These are phyloP conservation scores for Cephalopterus ornatus DNA, from an alignment of 2,113 vertebrate genomes.

Conservation along the genomic window DNA sequence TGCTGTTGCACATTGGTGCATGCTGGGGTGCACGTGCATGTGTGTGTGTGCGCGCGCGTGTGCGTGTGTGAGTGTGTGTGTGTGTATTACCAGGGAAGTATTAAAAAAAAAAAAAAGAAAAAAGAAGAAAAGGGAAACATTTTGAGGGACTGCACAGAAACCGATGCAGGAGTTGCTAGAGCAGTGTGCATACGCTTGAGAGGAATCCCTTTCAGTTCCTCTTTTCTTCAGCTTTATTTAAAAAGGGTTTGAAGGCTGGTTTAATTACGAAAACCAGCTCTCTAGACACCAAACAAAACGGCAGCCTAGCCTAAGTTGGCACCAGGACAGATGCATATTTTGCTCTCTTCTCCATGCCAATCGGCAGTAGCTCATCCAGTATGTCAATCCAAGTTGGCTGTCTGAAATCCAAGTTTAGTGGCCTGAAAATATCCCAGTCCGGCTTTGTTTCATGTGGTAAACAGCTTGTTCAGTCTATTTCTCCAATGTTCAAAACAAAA, in stretches of 20 bases:
- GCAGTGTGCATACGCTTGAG: conserved; percentile 48
- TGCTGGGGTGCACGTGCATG: neutral
- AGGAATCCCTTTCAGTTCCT: conserved; percentile 70
- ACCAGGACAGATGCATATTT: conserved; percentile 66
- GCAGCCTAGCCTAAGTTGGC: conserved; percentile 63
- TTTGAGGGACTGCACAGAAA: conserved; percentile 32
- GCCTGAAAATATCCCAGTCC: conserved; percentile 45
- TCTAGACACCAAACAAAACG: conserved; percentile 71
- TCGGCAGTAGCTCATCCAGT: conserved; percentile 54
- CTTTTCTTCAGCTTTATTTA: conserved; percentile 68
- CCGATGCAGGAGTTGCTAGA: conserved; percentile 51
- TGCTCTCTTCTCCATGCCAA: conserved; percentile 64
- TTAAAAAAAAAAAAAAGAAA: neutral
- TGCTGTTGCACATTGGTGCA: neutral
- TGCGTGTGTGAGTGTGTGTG: neutral
- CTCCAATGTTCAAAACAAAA: conserved; percentile 4
- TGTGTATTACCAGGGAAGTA: neutral
- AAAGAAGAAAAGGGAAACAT: neutral
- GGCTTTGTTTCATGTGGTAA: conserved; percentile 59
- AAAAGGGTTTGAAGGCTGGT: conserved; percentile 64
- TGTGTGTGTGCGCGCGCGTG: neutral
- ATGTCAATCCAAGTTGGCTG: conserved; percentile 47
- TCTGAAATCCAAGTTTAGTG: conserved; percentile 58
- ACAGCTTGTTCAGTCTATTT: conserved; percentile 31
- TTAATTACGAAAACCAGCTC: conserved; percentile 67